Evolutionary conservation across 2,113 vertebrate species (phyloP).

Genomic region (Elgaria multicarinata): DNA sequence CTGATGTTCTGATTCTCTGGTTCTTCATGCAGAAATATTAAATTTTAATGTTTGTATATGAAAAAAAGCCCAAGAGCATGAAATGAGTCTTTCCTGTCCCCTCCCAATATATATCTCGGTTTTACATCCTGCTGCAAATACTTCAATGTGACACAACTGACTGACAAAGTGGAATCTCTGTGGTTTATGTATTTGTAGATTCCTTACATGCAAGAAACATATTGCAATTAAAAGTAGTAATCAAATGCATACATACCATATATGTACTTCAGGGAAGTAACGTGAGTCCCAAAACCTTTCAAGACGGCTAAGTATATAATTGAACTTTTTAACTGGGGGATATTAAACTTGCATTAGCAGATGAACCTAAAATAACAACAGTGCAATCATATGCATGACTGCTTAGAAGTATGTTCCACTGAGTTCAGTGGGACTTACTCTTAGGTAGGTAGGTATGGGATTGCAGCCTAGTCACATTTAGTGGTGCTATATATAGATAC

Average conservation of each 20-base stretch:
- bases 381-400: background rate
- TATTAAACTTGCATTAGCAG: background rate
- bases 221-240: background rate
- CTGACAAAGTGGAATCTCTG: background rate
- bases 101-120: background rate
- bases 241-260: background rate
- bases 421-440: background rate
- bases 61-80: background rate
- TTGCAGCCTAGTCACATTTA: background rate
- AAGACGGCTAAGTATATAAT: background rate
- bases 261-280: background rate
- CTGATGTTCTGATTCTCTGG: background rate
- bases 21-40: background rate
- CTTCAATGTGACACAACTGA: background rate
- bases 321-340: background rate
- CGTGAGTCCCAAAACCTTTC: background rate
- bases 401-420: background rate
- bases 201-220: background rate
- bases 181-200: background rate
- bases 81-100: background rate
- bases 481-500: background rate
- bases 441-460: background rate
- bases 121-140: background rate
- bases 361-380: background rate
- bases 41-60: constrained; percentile 1